Evolutionary conservation across 1,140 invertebrate genomes (phyloP).

Genomic region (Drosophila tristis): DNA sequence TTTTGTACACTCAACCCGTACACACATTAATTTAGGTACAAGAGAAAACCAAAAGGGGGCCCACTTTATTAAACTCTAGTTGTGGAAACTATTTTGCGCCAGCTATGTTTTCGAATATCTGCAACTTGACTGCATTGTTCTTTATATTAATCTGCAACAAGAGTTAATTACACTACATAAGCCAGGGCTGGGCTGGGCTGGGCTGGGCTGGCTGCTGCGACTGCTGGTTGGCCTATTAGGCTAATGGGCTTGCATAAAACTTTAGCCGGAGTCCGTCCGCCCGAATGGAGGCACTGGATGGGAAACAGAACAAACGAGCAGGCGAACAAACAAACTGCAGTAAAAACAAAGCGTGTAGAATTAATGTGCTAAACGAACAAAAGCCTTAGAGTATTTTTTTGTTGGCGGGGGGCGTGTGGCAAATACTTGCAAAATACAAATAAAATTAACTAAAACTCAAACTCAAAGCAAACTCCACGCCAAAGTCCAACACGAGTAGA

Average conservation of each 20-base stretch:
- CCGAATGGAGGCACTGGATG: neutral
- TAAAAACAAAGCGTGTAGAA: conserved; percentile 74
- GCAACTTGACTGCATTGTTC: conserved; percentile 15
- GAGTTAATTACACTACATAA: conserved; percentile 65
- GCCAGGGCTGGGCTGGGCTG: conserved; percentile 18
- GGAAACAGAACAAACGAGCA: conserved; percentile 29
- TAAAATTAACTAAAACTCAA: conserved; percentile 79
- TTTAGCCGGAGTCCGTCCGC: conserved; percentile 32
- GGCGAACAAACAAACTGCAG: conserved; percentile 66
- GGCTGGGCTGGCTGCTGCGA: conserved; percentile 9
- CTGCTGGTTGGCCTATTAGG: conserved; percentile 61
- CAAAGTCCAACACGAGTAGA: conserved; percentile 30
- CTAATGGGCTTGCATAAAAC: conserved; percentile 69
- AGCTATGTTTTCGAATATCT: too few species aligned
- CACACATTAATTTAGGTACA: neutral
- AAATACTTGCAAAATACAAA: conserved; percentile 73
- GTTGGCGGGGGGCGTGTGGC: conserved; percentile 12
- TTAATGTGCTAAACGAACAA: conserved; percentile 74
- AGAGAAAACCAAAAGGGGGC: neutral
- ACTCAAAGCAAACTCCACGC: conserved; percentile 51
- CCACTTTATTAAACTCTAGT: too few species aligned
- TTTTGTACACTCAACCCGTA: too few species aligned
- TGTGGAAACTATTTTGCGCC: too few species aligned
- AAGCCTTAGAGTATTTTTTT: conserved; percentile 25
- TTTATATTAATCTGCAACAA: conserved; percentile 50